Percentiles rank a stretch among this genome's conserved stretches.
Evolutionary conservation across 2,888 invertebrate genomes (phyloP).

Genomic region (Rugalucina vietnamica): DNA sequence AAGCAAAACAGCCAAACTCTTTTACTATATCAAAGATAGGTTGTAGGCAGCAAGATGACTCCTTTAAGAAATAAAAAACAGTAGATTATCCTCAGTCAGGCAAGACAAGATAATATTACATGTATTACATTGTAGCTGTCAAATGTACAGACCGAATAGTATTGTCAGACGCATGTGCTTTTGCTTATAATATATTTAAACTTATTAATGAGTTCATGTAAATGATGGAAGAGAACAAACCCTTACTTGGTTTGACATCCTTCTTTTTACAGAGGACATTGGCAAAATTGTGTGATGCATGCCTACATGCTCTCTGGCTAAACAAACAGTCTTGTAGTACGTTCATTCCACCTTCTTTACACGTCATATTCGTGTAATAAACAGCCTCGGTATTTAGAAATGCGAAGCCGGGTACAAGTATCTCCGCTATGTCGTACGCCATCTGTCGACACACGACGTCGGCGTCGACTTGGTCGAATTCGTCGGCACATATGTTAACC

Average conservation of each 20-base stretch:
- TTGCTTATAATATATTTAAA: too few relatives aligned
- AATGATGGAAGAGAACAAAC: neutral
- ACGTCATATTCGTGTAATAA: slow-evolving; percentile 63
- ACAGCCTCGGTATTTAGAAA: slow-evolving; percentile 43
- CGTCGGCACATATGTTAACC: slow-evolving; percentile 90
- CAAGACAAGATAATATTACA: too few relatives aligned
- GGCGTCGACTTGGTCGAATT: slow-evolving; percentile 67
- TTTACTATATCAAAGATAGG: too few relatives aligned
- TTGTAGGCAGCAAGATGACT: too few relatives aligned
- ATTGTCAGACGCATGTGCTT: too few relatives aligned
- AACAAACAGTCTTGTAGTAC: slow-evolving; percentile 57
- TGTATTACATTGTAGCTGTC: too few relatives aligned
- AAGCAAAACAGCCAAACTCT: too few relatives aligned
- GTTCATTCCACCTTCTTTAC: slow-evolving; percentile 57
- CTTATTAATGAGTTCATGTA: neutral
- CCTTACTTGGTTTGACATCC: slow-evolving; percentile 49
- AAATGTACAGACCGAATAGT: too few relatives aligned
- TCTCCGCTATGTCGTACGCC: slow-evolving; percentile 62
- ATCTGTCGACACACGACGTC: slow-evolving; percentile 73
- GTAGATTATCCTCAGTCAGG: too few relatives aligned
- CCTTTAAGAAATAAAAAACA: too few relatives aligned
- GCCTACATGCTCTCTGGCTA: slow-evolving; percentile 40
- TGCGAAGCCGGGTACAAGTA: slow-evolving; percentile 65
- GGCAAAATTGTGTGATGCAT: slow-evolving; percentile 64
- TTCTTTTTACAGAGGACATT: slow-evolving; percentile 67